Evolutionary conservation across 92 coral and sea anemone genomes (phyloP), one percentile per base, ranked within the genome.

Genomic region (Palythoa heliodiscus): DNA sequence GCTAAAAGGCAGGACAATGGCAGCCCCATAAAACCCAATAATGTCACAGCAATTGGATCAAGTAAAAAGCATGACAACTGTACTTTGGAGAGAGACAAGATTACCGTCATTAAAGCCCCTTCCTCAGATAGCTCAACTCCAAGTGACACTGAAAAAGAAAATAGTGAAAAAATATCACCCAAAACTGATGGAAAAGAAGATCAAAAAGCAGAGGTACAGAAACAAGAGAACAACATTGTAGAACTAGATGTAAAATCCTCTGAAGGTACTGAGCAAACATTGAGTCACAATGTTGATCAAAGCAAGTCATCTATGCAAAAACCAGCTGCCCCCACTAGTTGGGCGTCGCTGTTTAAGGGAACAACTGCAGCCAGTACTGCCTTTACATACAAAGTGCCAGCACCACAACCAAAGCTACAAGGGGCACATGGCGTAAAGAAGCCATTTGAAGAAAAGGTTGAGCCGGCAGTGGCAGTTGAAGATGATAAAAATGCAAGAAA

Each of bases 311-410:
- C 71, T 6, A 10, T 78, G 13, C 68, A 76, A 7, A 89, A 81
- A 58, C 78, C 89, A 14, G 83, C 82, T 50, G 86, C 88, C 17
- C 64, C 16, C 23, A 75, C 83, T 11, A 92, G 89, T 19, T 97
- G 99, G 99, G 98, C 98, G 11, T 98, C 93, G 16, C 88, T 97
- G 86, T 94, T 97, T 86, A 94, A 96, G 88, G 78, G 77, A 37
- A 83, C 91, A 53, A 52, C 93, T 15, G 66, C 91, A 11, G 78
- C 91, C 71, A 79, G 84, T 40, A 55, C 93, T 10, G 92, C 85
- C 7, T 70, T 83, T 75, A 88, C 78, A n/a, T 66, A 82, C 52
- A 87, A 81, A 57, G 67, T 85, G 39, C 39, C 86, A 52, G 52
- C 72, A n/a, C 55, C 69, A 29, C 84, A 82, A 12, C 87, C 76